Percentiles rank a stretch among this genome's conserved stretches.
phyloP scores from a whole-genome alignment of 2,113 vertebrate species.

The Sula dactylatra region DNA sequence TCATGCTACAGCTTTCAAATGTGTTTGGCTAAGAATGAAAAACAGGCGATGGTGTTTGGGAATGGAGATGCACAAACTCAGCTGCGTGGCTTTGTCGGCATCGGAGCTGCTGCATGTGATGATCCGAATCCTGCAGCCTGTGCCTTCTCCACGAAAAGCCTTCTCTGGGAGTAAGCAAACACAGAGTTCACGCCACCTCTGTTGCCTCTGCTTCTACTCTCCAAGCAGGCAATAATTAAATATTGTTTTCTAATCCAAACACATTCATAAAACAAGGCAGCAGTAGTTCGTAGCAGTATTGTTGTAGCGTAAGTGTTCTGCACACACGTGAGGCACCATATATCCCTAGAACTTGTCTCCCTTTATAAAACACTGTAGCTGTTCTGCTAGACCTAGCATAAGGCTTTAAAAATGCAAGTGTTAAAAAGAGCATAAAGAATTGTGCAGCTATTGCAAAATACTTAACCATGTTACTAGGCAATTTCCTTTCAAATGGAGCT shows the following conservation, averaged over 20 bases:
- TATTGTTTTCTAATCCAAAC: not conserved
- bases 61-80: not conserved
- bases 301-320: not conserved
- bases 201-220: not conserved
- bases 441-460: conserved; percentile 24
- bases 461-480: not conserved
- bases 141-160: not conserved
- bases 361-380: not conserved
- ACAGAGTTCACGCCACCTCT: not conserved
- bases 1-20: not conserved
- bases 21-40: not conserved
- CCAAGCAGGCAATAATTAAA: not conserved
- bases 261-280: not conserved
- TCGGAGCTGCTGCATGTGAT: not conserved
- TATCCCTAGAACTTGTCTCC: not conserved
- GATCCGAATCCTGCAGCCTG: not conserved
- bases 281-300: not conserved
- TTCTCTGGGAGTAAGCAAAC: not conserved
- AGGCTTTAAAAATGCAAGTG: conserved; percentile 43
- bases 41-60: not conserved
- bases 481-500: not conserved
- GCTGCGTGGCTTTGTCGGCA: not conserved
- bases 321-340: not conserved
- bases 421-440: conserved; percentile 34
- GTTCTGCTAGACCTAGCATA: not conserved